These are phyloP conservation scores for Atherinosoma microstoma DNA, from an alignment of 2,797 vertebrate species.

Conservation along the genomic window DNA sequence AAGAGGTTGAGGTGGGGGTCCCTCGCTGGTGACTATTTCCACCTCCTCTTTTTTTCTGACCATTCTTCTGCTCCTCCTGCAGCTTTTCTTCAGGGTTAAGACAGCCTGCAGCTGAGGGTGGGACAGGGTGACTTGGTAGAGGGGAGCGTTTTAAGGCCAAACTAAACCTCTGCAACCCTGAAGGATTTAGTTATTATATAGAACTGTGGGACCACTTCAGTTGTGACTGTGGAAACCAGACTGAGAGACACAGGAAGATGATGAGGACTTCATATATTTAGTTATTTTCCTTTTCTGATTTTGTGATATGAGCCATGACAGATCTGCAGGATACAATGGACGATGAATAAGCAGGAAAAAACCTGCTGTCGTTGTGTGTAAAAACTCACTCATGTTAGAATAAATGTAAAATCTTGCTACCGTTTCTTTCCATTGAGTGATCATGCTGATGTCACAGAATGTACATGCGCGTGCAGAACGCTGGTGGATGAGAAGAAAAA, in stretches of 20 bases:
- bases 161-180: slow-evolving; percentile 58
- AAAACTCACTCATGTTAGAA: not conserved
- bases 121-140: slow-evolving; percentile 55
- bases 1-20: slow-evolving; percentile 80
- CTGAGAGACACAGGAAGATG: slow-evolving; percentile 16
- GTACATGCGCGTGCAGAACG: not conserved
- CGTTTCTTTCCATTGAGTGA: not conserved
- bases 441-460: not conserved
- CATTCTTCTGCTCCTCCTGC: slow-evolving; percentile 74
- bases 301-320: not conserved
- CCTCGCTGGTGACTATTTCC: slow-evolving; percentile 86
- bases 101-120: slow-evolving; percentile 71
- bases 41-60: slow-evolving; percentile 75
- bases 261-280: slow-evolving; percentile 4
- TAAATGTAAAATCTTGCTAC: not conserved
- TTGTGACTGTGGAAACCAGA: slow-evolving; percentile 48
- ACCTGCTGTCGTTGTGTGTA: not conserved
- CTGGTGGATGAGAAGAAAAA: slow-evolving; percentile 1
- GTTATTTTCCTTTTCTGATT: not conserved
- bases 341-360: not conserved
- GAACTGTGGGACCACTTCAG: slow-evolving; percentile 72
- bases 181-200: slow-evolving; percentile 74
- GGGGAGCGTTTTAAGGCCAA: slow-evolving; percentile 52
- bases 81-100: slow-evolving; percentile 76
- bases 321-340: not conserved